phyloP scores from a whole-genome alignment of 2,113 vertebrate genomes.

The Lichenostomus cassidix region DNA sequence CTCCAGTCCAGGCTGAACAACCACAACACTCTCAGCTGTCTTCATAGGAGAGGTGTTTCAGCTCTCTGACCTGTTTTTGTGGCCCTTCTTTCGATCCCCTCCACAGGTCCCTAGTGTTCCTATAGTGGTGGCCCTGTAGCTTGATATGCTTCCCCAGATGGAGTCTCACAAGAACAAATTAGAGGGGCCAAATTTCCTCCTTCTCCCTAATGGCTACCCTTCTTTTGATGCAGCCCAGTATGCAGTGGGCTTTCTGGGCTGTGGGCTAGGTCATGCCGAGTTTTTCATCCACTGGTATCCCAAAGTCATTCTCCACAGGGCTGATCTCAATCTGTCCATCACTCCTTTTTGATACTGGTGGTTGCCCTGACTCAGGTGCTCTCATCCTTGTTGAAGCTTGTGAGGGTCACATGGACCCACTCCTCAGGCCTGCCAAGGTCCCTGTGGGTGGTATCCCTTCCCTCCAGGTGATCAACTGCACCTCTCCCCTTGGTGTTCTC shows the following conservation, averaged over 20 bases:
- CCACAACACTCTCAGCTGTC: neutral
- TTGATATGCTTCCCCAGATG: neutral
- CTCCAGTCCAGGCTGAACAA: neutral
- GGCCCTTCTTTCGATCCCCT: neutral
- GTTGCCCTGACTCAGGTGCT: fast-evolving
- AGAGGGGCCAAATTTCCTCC: neutral
- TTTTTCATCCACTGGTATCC: neutral
- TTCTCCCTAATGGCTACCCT: fast-evolving
- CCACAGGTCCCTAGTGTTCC: neutral
- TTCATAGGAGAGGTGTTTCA: neutral
- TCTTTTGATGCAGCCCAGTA: neutral
- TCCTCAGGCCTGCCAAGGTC: neutral
- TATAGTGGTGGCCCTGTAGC: fast-evolving
- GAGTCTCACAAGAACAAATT: neutral
- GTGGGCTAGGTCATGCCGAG: fast-evolving
- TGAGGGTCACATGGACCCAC: neutral
- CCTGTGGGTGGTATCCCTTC: neutral
- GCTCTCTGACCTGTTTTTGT: neutral
- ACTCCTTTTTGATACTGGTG: neutral
- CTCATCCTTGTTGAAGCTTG: neutral
- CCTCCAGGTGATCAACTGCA: neutral
- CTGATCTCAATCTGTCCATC: neutral
- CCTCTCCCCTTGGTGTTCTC: neutral
- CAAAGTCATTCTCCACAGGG: neutral
- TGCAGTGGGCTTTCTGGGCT: neutral